These are phyloP conservation scores for Steatocranus sp. DNA, from an alignment of 2,797 vertebrate species.

Conservation along the genomic window DNA sequence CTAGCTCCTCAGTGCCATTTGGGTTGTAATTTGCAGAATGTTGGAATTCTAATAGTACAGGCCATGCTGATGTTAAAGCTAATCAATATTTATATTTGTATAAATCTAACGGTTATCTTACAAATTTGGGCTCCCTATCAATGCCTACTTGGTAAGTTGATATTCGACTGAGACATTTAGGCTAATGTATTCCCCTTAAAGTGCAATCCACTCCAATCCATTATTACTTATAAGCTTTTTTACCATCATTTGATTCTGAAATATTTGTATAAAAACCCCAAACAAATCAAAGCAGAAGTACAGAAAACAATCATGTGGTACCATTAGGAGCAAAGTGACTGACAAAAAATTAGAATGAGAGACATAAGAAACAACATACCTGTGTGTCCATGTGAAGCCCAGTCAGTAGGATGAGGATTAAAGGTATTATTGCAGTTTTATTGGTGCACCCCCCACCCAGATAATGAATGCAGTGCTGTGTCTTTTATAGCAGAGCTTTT, in stretches of 20 bases:
- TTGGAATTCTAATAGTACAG: neutral
- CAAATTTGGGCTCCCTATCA: neutral
- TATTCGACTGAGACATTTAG: neutral
- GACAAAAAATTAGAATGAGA: neutral
- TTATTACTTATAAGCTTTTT: neutral
- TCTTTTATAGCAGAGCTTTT: neutral
- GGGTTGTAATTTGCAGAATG: neutral
- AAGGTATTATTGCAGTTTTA: neutral
- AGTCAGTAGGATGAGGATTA: neutral
- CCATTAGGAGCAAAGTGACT: fast-evolving
- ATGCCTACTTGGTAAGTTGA: neutral
- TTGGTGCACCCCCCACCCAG: neutral
- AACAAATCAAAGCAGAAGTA: neutral
- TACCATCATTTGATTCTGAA: neutral
- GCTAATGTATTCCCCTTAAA: neutral
- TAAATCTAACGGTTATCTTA: neutral
- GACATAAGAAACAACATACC: neutral
- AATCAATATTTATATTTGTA: neutral
- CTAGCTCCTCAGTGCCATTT: neutral
- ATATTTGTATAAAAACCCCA: neutral
- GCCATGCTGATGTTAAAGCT: no score
- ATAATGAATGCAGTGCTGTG: neutral
- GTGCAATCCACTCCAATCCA: neutral
- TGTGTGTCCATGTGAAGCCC: neutral
- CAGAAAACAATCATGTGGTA: fast-evolving